phyloP scores from a whole-genome alignment of 2,113 vertebrate species.

The Lathamus discolor region DNA sequence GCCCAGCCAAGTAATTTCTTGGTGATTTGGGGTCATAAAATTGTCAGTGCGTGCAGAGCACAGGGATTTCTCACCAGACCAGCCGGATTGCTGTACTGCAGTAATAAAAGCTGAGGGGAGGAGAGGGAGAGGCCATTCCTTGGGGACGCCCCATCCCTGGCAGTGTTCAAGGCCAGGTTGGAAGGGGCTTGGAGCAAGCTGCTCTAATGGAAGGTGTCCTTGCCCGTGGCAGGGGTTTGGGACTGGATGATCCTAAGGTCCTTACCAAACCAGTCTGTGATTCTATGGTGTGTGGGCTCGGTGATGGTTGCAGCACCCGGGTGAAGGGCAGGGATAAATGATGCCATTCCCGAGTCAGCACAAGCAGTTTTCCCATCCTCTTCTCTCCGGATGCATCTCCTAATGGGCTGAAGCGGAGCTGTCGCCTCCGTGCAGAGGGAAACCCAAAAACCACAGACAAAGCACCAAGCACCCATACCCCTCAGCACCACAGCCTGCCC shows the following conservation, averaged over 20 bases:
- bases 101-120: neutral
- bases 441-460: constrained; percentile 72
- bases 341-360: fast-evolving
- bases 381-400: neutral
- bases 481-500: neutral
- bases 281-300: neutral
- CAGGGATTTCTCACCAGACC: neutral
- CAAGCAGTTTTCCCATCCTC: neutral
- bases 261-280: neutral
- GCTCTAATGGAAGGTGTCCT: neutral
- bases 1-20: neutral
- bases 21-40: constrained; percentile 23
- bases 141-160: neutral
- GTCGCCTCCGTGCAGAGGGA: constrained; percentile 42
- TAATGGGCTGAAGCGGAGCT: neutral
- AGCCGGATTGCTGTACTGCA: neutral
- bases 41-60: neutral
- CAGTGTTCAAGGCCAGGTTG: neutral
- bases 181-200: neutral
- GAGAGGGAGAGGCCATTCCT: neutral
- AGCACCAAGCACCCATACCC: neutral
- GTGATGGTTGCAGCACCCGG: neutral
- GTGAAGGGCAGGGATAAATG: neutral
- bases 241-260: neutral
- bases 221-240: neutral